phyloP scores from a whole-genome alignment of 1,140 invertebrate genomes.

The Asobara japonica region DNA sequence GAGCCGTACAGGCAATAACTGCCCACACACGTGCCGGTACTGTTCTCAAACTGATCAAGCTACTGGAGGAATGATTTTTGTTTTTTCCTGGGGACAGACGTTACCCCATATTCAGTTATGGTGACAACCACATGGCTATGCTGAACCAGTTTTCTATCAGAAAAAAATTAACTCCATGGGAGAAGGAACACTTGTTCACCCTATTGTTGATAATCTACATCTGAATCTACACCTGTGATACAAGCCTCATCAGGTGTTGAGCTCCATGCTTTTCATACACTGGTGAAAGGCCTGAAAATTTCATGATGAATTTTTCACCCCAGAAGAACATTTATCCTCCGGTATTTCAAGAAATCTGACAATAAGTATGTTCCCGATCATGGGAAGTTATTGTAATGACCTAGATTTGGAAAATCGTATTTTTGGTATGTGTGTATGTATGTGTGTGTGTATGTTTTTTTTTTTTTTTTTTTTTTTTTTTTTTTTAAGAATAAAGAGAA shows the following conservation, averaged over 20 bases:
- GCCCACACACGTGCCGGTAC: slow-evolving; percentile 11
- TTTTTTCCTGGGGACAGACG: neutral
- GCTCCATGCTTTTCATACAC: neutral
- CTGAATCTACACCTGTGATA: neutral
- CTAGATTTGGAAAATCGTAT: too few relatives aligned
- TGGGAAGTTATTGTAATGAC: too few relatives aligned
- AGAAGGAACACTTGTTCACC: neutral
- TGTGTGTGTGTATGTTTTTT: too few relatives aligned
- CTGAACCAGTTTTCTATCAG: neutral
- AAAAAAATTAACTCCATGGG: neutral
- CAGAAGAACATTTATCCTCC: too few relatives aligned
- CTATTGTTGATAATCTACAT: neutral
- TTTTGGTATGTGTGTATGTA: too few relatives aligned
- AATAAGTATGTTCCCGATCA: too few relatives aligned
- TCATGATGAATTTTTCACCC: too few relatives aligned
- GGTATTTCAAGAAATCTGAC: too few relatives aligned
- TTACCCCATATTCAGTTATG: slow-evolving; percentile 14
- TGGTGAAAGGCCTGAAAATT: too few relatives aligned
- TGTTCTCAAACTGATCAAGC: slow-evolving; percentile 4
- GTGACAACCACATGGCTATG: neutral
- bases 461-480: too few relatives aligned
- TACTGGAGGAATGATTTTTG: neutral
- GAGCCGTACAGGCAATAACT: slow-evolving; percentile 12
- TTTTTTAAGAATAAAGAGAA: too few relatives aligned
- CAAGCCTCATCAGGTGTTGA: neutral